phyloP scores from a whole-genome alignment of 2,797 vertebrate species.

The Cryptoprocta ferox region DNA sequence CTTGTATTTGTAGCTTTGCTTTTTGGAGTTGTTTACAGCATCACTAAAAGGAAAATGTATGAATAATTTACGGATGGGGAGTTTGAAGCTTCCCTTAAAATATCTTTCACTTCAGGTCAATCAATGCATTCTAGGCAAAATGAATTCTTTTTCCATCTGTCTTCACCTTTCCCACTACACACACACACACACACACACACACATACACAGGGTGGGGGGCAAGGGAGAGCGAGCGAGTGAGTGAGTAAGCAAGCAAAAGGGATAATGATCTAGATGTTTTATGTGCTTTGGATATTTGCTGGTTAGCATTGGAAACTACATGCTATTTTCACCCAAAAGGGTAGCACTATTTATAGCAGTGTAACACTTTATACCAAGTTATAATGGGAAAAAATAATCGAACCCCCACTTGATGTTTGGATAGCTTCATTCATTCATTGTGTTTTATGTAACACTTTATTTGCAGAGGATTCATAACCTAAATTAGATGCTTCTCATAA shows the following conservation, averaged over 20 bases:
- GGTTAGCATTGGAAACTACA: not conserved
- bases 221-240: not conserved
- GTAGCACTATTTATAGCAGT: constrained; percentile 26
- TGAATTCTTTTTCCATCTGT: constrained; percentile 51
- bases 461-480: constrained; percentile 45
- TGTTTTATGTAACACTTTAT: constrained; percentile 62
- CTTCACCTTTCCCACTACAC: not conserved
- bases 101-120: constrained; percentile 66
- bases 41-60: constrained; percentile 54
- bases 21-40: constrained; percentile 63
- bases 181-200: not conserved
- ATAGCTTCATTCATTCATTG: constrained; percentile 37
- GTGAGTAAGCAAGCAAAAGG: not conserved
- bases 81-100: constrained; percentile 67
- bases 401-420: constrained; percentile 36
- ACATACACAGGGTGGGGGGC: not conserved
- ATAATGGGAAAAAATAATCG: constrained; percentile 16
- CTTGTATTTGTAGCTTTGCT: constrained; percentile 52
- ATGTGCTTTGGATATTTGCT: not conserved
- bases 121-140: constrained; percentile 52
- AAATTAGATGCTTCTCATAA: constrained; percentile 67
- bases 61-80: constrained; percentile 71
- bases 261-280: constrained; percentile 24
- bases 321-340: not conserved
- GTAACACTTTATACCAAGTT: not conserved